phyloP scores from a whole-genome alignment of 2,113 vertebrate species.

The Carlito syrichta region DNA sequence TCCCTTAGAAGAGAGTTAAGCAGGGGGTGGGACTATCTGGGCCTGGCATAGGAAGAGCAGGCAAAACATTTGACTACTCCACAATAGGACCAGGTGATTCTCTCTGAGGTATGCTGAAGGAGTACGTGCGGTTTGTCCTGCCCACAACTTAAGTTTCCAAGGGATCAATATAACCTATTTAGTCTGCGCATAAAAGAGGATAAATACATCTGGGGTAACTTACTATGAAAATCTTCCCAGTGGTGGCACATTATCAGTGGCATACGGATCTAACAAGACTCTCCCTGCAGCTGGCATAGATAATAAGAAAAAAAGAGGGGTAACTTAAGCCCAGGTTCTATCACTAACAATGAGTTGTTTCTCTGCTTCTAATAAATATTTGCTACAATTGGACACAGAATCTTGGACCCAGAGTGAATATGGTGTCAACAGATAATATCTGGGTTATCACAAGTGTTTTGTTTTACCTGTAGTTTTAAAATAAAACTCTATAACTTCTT shows the following conservation, averaged over 20 bases:
- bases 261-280: not conserved
- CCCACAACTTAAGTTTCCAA: not conserved
- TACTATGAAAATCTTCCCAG: not conserved
- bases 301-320: not conserved
- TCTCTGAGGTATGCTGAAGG: not conserved
- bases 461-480: not conserved
- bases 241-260: no score
- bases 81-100: not conserved
- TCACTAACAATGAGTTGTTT: not conserved
- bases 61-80: not conserved
- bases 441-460: not conserved
- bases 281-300: not conserved
- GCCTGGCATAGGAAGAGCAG: not conserved
- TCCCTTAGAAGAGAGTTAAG: not conserved
- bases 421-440: not conserved
- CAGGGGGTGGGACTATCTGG: not conserved
- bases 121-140: not conserved
- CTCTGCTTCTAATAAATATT: not conserved
- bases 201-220: not conserved
- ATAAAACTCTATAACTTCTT: not conserved
- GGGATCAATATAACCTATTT: not conserved
- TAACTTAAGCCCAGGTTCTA: not conserved
- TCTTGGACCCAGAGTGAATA: not conserved
- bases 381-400: not conserved
- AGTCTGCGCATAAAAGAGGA: not conserved